Evolutionary conservation across 2,797 vertebrate species (phyloP), one percentile per base, ranked within the genome.

Genomic region (Ispidina lecontei): DNA sequence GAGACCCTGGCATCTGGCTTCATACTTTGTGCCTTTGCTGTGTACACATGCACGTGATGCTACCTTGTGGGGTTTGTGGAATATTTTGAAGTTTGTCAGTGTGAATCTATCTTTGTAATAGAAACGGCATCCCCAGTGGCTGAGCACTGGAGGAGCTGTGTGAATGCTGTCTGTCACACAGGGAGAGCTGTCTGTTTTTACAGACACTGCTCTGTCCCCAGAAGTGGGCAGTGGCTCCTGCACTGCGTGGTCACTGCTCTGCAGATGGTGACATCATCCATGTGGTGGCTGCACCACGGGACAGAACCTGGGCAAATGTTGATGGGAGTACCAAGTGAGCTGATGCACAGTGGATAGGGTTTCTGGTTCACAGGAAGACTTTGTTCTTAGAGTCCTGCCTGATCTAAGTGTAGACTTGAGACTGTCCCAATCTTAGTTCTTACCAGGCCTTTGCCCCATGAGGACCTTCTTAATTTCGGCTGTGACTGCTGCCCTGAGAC

Each of bases 21-120:
- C 18, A 21, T 51, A 8, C 28, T 70, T 58, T 29, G 15, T 70
- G 21, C 47, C 58, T 86, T 74, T 44, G 41, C 56, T 65, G 12
- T 62, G 39, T 29, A 19, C n/a, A 20, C 21, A 58, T 31, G 33
- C 25, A 35, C 0, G 0, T 46, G 21, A 37, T 43, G 44, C 1
- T 70, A 59, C 25, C 18, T 68, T 44, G 13, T 49, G 37, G 49
- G 49, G 22, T 56, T 31, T 60, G 21, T 55, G 22, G 22, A 12
- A 7, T 52, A 56, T 83, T 90, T 77, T 68, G 62, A 90, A 59
- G 74, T 69, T 54, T 80, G 31, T 72, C 49, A 3, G 1, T 22
- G 4, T 44, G 18, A 76, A 58, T 69, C 72, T 47, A 43, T 44
- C 29, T 76, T 70, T 67, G 14, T 55, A 73, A 44, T n/a, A 55